Evolutionary conservation across 2,888 invertebrate species (phyloP).

Genomic region (Drosophila pseudotakahashii): DNA sequence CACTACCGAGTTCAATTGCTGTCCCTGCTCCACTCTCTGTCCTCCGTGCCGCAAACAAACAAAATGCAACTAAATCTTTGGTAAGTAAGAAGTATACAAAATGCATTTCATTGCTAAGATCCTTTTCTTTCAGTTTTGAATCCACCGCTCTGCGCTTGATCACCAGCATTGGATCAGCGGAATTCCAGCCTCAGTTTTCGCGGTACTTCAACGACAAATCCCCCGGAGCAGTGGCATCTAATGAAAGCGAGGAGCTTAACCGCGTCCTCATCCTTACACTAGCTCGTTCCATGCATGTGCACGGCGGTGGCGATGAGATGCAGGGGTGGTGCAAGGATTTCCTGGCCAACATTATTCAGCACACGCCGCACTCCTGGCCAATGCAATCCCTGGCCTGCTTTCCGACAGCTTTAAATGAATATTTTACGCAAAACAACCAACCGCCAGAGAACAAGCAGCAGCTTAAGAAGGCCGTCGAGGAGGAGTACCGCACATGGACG

Average conservation of each 20-base stretch:
- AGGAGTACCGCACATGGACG: slow-evolving; percentile 98
- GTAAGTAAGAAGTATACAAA: slow-evolving; percentile 85
- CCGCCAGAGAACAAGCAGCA: slow-evolving; percentile 95
- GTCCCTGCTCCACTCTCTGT: slow-evolving; percentile 95
- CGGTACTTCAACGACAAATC: slow-evolving; percentile 96
- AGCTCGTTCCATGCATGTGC: slow-evolving; percentile 96
- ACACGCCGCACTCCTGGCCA: slow-evolving; percentile 98
- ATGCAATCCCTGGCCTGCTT: slow-evolving; percentile 96
- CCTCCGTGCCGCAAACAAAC: slow-evolving; percentile 96
- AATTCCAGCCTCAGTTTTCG: slow-evolving; percentile 96
- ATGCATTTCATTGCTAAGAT: not conserved
- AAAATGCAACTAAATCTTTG: slow-evolving; percentile 96
- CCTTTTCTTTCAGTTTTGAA: slow-evolving; percentile 87
- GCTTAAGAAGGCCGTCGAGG: slow-evolving; percentile 96
- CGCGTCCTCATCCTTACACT: slow-evolving; percentile 96
- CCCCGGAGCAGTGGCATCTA: slow-evolving; percentile 89
- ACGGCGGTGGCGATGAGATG: slow-evolving; percentile 87
- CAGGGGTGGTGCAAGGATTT: slow-evolving; percentile 95
- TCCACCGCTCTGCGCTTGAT: slow-evolving; percentile 94
- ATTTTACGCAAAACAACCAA: slow-evolving; percentile 93
- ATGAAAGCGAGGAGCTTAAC: slow-evolving; percentile 97
- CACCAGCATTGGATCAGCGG: slow-evolving; percentile 95
- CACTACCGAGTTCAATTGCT: slow-evolving; percentile 97
- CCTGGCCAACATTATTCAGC: slow-evolving; percentile 94
- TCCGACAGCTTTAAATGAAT: slow-evolving; percentile 94